phyloP scores from a whole-genome alignment of 2,888 invertebrate species.

The Molorchus minor region DNA sequence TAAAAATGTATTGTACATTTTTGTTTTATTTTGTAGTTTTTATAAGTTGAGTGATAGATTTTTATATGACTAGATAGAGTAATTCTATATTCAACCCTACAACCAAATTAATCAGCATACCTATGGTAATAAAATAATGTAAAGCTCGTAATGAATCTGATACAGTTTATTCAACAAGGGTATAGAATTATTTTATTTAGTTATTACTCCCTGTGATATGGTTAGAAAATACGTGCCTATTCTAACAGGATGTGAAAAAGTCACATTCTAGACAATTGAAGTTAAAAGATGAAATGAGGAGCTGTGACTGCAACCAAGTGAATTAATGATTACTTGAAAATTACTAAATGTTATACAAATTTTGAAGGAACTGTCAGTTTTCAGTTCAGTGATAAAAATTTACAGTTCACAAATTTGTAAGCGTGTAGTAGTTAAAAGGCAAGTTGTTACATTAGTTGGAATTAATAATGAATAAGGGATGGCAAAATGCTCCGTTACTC shows the following conservation, averaged over 20 bases:
- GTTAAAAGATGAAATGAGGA: conserved; percentile 48
- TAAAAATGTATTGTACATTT: conserved; percentile 39
- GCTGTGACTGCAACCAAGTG: conserved; percentile 62
- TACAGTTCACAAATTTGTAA: conserved; percentile 22
- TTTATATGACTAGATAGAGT: conserved; percentile 29
- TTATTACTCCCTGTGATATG: conserved; percentile 53
- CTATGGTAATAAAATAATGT: no score
- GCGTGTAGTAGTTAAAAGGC: conserved; percentile 18
- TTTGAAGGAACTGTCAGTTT: no score
- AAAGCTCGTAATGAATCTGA: background rate
- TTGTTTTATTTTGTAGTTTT: conserved; percentile 39
- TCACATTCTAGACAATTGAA: conserved; percentile 50
- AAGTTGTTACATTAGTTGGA: conserved; percentile 44
- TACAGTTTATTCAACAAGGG: conserved; percentile 2
- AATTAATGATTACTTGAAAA: conserved; percentile 28
- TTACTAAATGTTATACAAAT: conserved; percentile 6
- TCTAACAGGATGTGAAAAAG: conserved; percentile 55
- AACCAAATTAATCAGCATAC: background rate
- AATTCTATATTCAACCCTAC: conserved; percentile 18
- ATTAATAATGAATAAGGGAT: conserved; percentile 51
- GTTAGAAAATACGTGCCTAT: conserved; percentile 59
- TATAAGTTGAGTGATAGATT: conserved; percentile 41
- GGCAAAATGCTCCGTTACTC: conserved; percentile 59
- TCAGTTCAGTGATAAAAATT: conserved; percentile 23
- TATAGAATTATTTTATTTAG: conserved; percentile 31